A percentile compares a stretch with the other conserved stretches of the same genome.
Conservation (phyloP, 1,140 invertebrate species). For the Drosophila miranda region DNA sequence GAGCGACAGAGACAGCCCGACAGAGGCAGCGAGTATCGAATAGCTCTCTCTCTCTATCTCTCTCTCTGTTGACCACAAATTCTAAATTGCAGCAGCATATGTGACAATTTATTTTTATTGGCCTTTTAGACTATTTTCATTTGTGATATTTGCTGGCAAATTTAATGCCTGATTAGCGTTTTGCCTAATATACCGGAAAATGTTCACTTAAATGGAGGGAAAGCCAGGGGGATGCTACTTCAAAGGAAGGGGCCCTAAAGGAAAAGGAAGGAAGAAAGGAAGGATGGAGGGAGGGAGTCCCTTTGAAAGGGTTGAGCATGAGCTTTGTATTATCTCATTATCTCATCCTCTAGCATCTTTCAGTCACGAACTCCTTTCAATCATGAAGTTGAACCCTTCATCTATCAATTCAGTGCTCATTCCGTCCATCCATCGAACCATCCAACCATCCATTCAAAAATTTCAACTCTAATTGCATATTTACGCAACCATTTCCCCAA, state of each 20-base stretch:
- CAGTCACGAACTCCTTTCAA: too few relatives aligned
- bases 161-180: constrained; percentile 64
- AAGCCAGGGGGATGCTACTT: background rate
- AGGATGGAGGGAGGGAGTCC: too few relatives aligned
- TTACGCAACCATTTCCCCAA: constrained; percentile 57
- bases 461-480: constrained; percentile 57
- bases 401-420: too few relatives aligned
- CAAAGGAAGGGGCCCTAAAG: background rate
- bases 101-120: constrained; percentile 68
- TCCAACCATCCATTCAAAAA: background rate
- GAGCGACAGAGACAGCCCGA: constrained; percentile 11
- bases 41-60: constrained; percentile 10
- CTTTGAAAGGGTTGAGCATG: too few relatives aligned
- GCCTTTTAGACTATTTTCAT: constrained; percentile 40
- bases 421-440: too few relatives aligned
- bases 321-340: too few relatives aligned
- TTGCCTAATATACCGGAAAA: constrained; percentile 28
- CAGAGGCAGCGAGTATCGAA: background rate
- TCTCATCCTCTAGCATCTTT: too few relatives aligned
- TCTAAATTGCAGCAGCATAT: constrained; percentile 73
- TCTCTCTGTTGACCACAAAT: constrained; percentile 47
- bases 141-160: constrained; percentile 39
- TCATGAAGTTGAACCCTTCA: too few relatives aligned
- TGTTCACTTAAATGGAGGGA: constrained; percentile 2
- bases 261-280: background rate